A percentile compares a stretch with the other conserved stretches of the same genome.
These are phyloP conservation scores for Apis cerana DNA, from an alignment of 1,140 invertebrate genomes.

Conservation along the genomic window DNA sequence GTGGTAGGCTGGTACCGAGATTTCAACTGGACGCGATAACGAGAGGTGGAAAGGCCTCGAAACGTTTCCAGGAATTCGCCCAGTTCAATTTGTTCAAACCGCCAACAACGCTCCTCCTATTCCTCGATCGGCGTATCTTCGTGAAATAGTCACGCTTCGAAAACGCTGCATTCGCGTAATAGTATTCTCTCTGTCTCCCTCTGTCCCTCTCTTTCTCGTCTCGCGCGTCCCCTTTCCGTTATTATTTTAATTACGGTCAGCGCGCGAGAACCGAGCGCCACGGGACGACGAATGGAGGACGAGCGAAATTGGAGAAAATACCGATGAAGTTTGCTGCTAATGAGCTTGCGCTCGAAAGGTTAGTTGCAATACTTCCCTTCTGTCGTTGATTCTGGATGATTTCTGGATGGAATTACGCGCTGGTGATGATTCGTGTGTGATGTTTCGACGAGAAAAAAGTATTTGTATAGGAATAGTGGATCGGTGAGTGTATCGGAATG, in stretches of 20 bases:
- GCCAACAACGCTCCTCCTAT: slow-evolving; percentile 19
- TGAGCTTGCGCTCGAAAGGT: too few relatives aligned
- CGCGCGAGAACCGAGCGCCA: neutral
- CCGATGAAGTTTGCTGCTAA: too few relatives aligned
- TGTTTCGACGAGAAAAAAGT: too few relatives aligned
- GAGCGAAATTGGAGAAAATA: too few relatives aligned
- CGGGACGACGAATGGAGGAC: too few relatives aligned
- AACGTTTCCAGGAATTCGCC: slow-evolving; percentile 45
- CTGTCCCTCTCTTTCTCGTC: too few relatives aligned
- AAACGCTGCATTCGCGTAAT: neutral
- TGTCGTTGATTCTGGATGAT: too few relatives aligned
- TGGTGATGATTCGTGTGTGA: too few relatives aligned
- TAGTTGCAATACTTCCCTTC: too few relatives aligned
- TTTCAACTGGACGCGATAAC: slow-evolving; percentile 27
- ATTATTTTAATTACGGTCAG: slow-evolving; percentile 11
- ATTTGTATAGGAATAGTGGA: too few relatives aligned
- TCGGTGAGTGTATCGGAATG: too few relatives aligned
- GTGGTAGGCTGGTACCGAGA: neutral
- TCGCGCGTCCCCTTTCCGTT: neutral
- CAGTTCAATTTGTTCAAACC: slow-evolving; percentile 58
- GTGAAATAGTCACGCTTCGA: slow-evolving; percentile 5
- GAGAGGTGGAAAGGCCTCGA: slow-evolving; percentile 30
- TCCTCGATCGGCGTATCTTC: slow-evolving; percentile 4
- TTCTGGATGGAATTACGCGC: too few relatives aligned
- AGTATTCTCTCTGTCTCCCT: neutral